phyloP scores from a whole-genome alignment of 2,888 invertebrate species.

The Bimastos eiseni region DNA sequence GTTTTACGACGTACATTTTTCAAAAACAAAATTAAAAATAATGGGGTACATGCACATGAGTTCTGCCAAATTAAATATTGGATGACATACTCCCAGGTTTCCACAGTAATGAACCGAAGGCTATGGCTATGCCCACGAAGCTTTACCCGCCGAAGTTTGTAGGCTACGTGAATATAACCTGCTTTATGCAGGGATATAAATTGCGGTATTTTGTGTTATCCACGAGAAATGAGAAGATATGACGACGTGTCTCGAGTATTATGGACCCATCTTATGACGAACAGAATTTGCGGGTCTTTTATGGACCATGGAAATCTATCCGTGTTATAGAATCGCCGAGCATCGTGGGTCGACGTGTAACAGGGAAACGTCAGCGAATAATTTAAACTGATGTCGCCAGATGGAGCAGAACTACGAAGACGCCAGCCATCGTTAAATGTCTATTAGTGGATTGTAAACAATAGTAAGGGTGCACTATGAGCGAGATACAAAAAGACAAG shows the following conservation, averaged over 20 bases:
- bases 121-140: neutral
- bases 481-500: neutral
- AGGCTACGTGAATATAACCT: too few species aligned
- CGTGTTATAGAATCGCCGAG: neutral
- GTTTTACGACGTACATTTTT: neutral
- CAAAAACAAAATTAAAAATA: neutral
- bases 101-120: neutral
- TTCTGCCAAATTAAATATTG: neutral
- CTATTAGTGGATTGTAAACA: conserved; percentile 13
- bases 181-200: neutral
- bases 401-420: neutral
- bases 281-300: neutral
- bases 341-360: neutral
- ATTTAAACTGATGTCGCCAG: neutral
- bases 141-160: neutral
- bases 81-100: neutral
- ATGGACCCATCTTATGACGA: neutral
- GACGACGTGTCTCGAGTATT: neutral
- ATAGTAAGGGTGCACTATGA: neutral
- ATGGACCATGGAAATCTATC: neutral
- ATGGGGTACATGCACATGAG: neutral
- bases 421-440: conserved; percentile 3
- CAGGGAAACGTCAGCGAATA: neutral
- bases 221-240: neutral
- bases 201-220: neutral